phyloP scores from a whole-genome alignment of 2,113 vertebrate species.

The Labrus mixtus region DNA sequence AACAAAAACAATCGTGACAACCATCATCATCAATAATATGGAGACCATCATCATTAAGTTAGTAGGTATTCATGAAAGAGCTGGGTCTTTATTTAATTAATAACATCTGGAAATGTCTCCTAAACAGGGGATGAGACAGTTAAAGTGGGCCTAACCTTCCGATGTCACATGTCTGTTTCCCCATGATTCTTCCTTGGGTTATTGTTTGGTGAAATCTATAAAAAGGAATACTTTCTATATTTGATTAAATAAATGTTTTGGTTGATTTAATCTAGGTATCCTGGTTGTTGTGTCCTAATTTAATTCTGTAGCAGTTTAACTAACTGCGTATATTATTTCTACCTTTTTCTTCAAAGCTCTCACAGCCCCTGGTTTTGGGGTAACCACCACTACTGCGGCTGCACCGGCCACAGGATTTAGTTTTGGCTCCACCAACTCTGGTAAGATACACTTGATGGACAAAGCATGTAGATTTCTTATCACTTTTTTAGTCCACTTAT shows the following conservation, averaged over 20 bases:
- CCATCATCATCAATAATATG: no score
- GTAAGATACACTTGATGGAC: slow-evolving; percentile 50
- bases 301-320: no score
- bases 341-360: slow-evolving; percentile 68
- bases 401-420: slow-evolving; percentile 83
- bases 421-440: slow-evolving; percentile 82
- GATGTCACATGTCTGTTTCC: neutral
- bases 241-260: no score
- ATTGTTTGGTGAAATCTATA: no score
- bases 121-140: neutral
- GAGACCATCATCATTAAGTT: no score
- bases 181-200: no score
- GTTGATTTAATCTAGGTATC: no score
- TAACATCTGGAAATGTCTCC: neutral
- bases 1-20: no score
- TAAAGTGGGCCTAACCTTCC: neutral
- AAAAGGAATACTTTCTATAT: no score
- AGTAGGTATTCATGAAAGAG: no score
- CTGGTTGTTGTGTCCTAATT: no score
- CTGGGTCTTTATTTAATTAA: no score
- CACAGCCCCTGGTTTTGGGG: slow-evolving; percentile 82
- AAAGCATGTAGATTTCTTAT: neutral
- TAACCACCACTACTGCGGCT: slow-evolving; percentile 77
- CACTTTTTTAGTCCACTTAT: neutral
- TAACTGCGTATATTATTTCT: neutral